These are phyloP conservation scores for Zapornia atra DNA, from an alignment of 2,113 vertebrate species.

Conservation along the genomic window DNA sequence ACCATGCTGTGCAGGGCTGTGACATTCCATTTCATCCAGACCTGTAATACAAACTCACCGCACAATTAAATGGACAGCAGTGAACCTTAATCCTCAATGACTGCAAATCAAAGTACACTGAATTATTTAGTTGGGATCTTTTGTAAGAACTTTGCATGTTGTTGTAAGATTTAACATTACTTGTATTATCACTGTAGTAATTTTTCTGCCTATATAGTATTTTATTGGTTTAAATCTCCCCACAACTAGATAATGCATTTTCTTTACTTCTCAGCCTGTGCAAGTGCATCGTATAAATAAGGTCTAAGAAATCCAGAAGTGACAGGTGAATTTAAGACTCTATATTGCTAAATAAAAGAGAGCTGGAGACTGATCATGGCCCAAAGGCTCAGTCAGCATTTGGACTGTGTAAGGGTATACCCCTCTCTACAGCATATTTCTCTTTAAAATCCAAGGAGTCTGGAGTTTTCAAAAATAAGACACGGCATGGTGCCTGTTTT, in stretches of 20 bases:
- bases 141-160: neutral
- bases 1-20: neutral
- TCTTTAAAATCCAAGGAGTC: neutral
- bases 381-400: neutral
- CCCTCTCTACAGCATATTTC: neutral
- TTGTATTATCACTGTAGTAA: neutral
- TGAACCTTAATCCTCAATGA: neutral
- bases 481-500: neutral
- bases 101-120: neutral
- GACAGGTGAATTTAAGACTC: neutral
- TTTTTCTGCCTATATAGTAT: neutral
- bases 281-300: neutral
- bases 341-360: neutral
- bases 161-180: neutral
- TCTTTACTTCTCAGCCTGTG: neutral
- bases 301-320: neutral
- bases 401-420: neutral
- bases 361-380: neutral
- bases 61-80: neutral
- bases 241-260: neutral
- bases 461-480: neutral
- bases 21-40: neutral
- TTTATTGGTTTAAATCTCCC: neutral
- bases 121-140: neutral
- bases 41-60: neutral